Evolutionary conservation across 1,140 invertebrate genomes (phyloP).

Genomic region (Aethina tumida): DNA sequence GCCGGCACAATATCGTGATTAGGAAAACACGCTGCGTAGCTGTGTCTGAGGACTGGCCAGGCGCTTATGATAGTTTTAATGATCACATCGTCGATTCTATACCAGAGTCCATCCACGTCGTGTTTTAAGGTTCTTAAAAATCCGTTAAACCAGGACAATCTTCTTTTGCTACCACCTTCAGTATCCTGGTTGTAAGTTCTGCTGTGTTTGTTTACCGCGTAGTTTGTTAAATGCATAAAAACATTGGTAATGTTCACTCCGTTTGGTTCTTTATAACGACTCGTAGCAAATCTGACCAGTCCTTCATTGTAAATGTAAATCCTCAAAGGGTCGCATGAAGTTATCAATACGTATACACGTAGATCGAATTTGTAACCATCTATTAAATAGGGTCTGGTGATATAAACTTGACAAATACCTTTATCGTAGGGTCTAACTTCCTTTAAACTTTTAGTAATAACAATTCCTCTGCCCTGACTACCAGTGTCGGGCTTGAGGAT

Average conservation of each 20-base stretch:
- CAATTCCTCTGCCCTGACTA: conserved; percentile 79
- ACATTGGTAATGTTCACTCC: conserved; percentile 70
- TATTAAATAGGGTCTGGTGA: conserved; percentile 71
- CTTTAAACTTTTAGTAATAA: conserved; percentile 64
- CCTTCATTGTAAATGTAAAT: conserved; percentile 96
- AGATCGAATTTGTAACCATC: conserved; percentile 98
- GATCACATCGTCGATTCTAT: conserved; percentile 79
- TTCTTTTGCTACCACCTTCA: conserved; percentile 75
- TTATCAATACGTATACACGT: conserved; percentile 86
- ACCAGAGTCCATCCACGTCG: conserved; percentile 66
- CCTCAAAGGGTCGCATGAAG: conserved; percentile 85
- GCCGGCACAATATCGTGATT: conserved; percentile 72
- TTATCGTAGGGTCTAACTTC: conserved; percentile 68
- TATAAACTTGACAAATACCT: conserved; percentile 75
- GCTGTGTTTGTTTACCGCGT: conserved; percentile 89
- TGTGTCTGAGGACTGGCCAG: conserved; percentile 75
- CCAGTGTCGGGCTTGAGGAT: conserved; percentile 84
- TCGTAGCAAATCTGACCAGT: conserved; percentile 82
- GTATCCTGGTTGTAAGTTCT: conserved; percentile 64
- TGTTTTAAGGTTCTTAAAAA: conserved; percentile 59
- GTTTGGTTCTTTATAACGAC: conserved; percentile 70
- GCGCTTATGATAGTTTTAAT: conserved; percentile 83
- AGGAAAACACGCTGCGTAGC: conserved; percentile 80
- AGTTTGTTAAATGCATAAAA: conserved; percentile 97
- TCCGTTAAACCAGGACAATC: conserved; percentile 71